A percentile compares a stretch with the other conserved stretches of the same genome.
These are phyloP conservation scores for Gymnogyps californianus DNA, from an alignment of 2,113 vertebrate genomes.

Conservation along the genomic window DNA sequence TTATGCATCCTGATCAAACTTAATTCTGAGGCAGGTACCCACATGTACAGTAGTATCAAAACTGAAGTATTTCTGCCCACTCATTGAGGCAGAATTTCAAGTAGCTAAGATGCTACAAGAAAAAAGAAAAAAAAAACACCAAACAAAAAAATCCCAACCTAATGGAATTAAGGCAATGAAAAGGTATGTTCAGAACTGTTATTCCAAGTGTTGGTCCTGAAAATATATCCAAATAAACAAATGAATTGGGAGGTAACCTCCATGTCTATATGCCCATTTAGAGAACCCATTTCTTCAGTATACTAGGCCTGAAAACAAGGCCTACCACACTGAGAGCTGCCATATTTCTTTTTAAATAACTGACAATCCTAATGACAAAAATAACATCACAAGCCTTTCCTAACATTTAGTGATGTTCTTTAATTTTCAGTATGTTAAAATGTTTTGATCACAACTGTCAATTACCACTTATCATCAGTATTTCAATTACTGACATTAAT, in stretches of 20 bases:
- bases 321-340: neutral
- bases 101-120: neutral
- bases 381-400: neutral
- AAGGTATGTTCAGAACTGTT: neutral
- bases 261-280: neutral
- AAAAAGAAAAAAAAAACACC: neutral
- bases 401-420: neutral
- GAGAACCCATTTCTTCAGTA: neutral
- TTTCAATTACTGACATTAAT: neutral
- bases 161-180: neutral
- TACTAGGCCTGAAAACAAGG: neutral
- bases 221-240: neutral
- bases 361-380: neutral
- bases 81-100: neutral
- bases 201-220: neutral
- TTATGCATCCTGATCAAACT: neutral
- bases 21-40: neutral
- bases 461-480: neutral
- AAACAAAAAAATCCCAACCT: neutral
- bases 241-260: neutral
- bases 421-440: neutral
- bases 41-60: neutral
- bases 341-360: neutral
- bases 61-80: neutral
- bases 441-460: neutral